Evolutionary conservation across 2,113 vertebrate genomes (phyloP).

Genomic region (Lophura nycthemera): DNA sequence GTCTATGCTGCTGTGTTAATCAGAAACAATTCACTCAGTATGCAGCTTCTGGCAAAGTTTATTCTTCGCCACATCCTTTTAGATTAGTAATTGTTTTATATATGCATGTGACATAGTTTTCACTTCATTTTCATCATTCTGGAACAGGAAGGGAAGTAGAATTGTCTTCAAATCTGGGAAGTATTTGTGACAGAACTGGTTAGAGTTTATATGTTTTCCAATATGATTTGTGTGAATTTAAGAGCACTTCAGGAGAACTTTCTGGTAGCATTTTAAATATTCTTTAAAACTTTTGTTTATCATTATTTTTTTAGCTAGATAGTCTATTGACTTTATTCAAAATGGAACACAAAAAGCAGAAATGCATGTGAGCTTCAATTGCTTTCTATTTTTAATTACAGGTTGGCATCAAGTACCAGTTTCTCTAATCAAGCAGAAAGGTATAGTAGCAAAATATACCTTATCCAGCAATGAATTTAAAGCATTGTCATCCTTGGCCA

Average conservation of each 20-base stretch:
- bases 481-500: neutral
- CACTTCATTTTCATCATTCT: neutral
- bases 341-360: neutral
- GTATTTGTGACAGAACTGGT: neutral
- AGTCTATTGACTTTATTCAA: neutral
- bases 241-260: neutral
- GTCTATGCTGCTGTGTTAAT: neutral
- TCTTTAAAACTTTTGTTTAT: neutral
- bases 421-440: constrained; percentile 98
- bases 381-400: constrained; percentile 65
- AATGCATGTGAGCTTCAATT: neutral
- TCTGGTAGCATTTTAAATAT: neutral
- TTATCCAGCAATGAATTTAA: neutral
- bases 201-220: neutral
- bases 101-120: neutral
- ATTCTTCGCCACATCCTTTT: neutral
- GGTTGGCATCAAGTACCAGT: constrained; percentile 93
- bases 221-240: neutral
- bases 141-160: neutral
- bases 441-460: constrained; percentile 74
- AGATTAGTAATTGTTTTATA: neutral
- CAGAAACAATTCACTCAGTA: constrained; percentile 3
- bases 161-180: neutral
- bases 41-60: neutral
- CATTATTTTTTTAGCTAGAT: neutral